Evolutionary conservation across 2,113 vertebrate species (phyloP), one percentile per base, ranked within the genome.

Genomic region (Cnemophilus loriae): DNA sequence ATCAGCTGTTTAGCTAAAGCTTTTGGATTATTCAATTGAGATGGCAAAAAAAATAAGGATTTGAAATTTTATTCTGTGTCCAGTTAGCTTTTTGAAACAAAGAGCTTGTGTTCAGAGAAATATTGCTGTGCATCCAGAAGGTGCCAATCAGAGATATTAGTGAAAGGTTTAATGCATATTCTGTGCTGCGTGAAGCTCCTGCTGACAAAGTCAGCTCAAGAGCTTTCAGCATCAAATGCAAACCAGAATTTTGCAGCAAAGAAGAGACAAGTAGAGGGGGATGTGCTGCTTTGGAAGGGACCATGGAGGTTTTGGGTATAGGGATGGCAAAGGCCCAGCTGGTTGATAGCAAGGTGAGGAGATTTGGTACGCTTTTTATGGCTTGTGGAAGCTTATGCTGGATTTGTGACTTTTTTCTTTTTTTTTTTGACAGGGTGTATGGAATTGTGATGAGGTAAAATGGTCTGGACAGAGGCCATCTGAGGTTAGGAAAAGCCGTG

Each of bases 231-330:
- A 21, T 65, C 16, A 0, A 10, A 4, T 4, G 13, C 46, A 69
- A 81, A 92, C 4, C 24, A 20, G 49, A 52, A 47, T 77, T 80
- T 56, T 69, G 50, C 83, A 84, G 22, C 9, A 28, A 50, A n/a
- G 35, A 32, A 50, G 16, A 32, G 7, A 9, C 0, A 4, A 37
- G 46, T 9, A 20, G 33, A 13, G 27, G 4, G 10, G 6, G 3
- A 13, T 19, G 16, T 30, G 74, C 28, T 56, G 11, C 22, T 8
- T 15, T 65, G 41, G 67, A 83, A 63, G 60, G 30, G n/a, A n/a
- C n/a, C 19, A 3, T 16, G 42, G 60, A 42, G 8, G 11, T 47
- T 79, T 71, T 47, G 85, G 61, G 14, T 27, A 4, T 4, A 26
- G 41, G 30, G 21, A 33, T 79, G 75, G 49, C 26, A 28, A 42